A percentile compares a stretch with the other conserved stretches of the same genome.
Evolutionary conservation across 2,888 invertebrate genomes (phyloP).

Genomic region (Halictus quadricinctus): DNA sequence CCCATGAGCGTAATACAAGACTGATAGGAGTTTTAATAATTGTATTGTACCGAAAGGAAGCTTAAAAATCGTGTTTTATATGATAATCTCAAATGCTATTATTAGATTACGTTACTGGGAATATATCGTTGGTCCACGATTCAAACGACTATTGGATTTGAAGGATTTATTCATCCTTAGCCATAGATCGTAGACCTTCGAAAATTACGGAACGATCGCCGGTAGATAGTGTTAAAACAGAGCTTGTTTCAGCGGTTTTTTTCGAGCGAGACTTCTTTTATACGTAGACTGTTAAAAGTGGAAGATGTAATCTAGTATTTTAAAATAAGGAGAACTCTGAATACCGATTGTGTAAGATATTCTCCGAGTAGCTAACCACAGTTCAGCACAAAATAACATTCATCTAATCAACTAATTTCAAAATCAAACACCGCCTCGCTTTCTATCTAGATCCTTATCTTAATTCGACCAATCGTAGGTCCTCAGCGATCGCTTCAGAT

Average conservation of each 20-base stretch:
- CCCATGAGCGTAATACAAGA: neutral
- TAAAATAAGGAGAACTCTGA: neutral
- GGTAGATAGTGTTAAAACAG: neutral
- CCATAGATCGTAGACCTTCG: neutral
- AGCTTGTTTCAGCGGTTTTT: neutral
- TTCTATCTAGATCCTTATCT: conserved; percentile 1
- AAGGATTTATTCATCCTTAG: neutral
- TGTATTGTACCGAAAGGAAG: neutral
- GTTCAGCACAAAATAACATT: neutral
- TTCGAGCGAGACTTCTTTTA: neutral
- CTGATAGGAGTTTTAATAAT: neutral
- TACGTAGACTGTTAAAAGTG: neutral
- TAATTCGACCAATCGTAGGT: neutral
- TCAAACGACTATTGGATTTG: neutral
- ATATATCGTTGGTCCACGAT: neutral
- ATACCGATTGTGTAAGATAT: neutral
- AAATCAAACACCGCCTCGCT: neutral
- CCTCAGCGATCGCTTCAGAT: neutral
- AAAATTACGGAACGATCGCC: neutral
- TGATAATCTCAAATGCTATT: neutral
- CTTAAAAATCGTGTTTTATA: neutral
- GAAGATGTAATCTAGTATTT: neutral
- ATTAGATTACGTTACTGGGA: neutral
- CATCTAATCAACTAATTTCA: neutral
- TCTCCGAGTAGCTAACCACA: neutral